Evolutionary conservation across 1,140 invertebrate species (phyloP).

Genomic region (Leptopilina boulardi): DNA sequence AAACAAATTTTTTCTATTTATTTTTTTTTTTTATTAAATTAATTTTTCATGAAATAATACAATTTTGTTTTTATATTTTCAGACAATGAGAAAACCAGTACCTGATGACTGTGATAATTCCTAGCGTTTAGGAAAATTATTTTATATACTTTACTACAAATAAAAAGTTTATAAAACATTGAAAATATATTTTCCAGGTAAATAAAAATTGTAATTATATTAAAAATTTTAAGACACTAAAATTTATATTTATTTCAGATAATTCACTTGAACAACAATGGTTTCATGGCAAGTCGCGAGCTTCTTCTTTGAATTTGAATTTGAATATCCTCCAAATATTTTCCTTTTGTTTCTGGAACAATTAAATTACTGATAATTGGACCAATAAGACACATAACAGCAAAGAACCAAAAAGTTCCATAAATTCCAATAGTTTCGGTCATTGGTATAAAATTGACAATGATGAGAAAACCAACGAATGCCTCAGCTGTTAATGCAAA

Average conservation of each 20-base stretch:
- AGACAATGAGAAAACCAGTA: conserved; percentile 65
- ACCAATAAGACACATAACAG: conserved; percentile 78
- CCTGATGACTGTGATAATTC: conserved; percentile 74
- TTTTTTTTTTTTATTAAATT: neutral
- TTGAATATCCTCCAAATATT: conserved; percentile 79
- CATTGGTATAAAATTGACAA: conserved; percentile 77
- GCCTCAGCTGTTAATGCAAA: conserved; percentile 71
- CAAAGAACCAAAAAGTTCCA: conserved; percentile 83
- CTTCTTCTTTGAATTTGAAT: conserved; percentile 4
- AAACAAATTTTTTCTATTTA: conserved; percentile 9
- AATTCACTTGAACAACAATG: neutral
- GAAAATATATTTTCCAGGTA: neutral
- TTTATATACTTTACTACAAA: conserved; percentile 47
- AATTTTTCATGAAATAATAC: conserved; percentile 22
- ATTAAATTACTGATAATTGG: conserved; percentile 75
- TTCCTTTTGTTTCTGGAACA: conserved; percentile 5
- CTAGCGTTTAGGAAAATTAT: conserved; percentile 34
- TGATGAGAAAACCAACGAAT: conserved; percentile 79
- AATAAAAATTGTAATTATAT: neutral
- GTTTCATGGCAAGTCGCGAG: neutral
- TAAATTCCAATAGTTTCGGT: conserved; percentile 78
- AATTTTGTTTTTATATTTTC: conserved; percentile 69
- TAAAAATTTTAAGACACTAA: neutral
- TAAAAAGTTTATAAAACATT: too few species aligned
- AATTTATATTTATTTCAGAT: neutral